Conservation (phyloP, 2,113 vertebrate genomes). For the Ceyx cyanopectus region DNA sequence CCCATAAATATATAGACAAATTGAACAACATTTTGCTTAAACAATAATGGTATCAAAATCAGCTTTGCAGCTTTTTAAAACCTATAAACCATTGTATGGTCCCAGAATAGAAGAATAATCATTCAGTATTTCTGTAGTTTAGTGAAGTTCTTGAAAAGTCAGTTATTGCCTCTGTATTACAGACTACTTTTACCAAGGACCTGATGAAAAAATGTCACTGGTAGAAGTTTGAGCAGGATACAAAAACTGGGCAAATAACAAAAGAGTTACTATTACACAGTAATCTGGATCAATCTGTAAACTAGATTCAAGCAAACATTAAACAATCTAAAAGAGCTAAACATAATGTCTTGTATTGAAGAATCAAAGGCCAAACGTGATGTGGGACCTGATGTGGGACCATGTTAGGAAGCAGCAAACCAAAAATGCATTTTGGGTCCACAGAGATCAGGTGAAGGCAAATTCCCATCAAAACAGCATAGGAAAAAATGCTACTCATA, state of each 20-base stretch:
- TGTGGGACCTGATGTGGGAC: neutral
- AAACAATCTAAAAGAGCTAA: neutral
- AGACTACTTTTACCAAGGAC: neutral
- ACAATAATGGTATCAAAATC: neutral
- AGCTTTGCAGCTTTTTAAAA: neutral
- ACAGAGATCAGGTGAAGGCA: neutral
- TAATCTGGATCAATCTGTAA: slow-evolving; percentile 29
- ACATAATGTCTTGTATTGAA: neutral
- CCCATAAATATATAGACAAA: neutral
- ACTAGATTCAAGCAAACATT: slow-evolving; percentile 17
- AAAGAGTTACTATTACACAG: neutral
- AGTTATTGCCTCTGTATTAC: neutral
- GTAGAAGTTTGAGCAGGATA: neutral
- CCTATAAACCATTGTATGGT: neutral
- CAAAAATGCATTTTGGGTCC: neutral
- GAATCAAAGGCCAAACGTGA: neutral
- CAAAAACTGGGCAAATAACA: neutral
- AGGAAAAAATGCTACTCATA: neutral
- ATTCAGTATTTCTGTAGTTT: neutral
- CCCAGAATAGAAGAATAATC: neutral
- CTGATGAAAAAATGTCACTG: neutral
- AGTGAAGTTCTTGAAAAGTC: neutral
- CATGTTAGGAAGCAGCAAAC: neutral
- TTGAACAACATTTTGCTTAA: neutral
- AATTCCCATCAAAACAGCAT: neutral